These are phyloP conservation scores for Struthidea cinerea DNA, from an alignment of 2,113 vertebrate genomes.

Conservation along the genomic window DNA sequence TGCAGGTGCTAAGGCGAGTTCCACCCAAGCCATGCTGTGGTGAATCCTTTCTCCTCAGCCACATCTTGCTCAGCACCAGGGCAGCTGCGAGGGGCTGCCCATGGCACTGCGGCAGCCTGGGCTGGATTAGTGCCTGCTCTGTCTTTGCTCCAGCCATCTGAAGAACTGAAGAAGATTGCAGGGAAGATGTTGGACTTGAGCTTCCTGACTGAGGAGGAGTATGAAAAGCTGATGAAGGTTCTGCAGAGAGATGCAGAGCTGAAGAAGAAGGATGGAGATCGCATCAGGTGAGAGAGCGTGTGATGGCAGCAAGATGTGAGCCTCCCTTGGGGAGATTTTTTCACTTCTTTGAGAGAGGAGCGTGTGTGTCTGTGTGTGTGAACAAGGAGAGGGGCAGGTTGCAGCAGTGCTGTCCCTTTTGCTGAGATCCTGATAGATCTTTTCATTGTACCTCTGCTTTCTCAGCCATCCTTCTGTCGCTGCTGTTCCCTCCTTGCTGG, in stretches of 20 bases:
- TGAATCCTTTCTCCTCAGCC: background rate
- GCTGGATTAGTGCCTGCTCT: background rate
- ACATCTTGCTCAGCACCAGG: background rate
- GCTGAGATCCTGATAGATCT: background rate
- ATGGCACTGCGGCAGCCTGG: background rate
- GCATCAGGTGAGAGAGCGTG: conserved; percentile 62
- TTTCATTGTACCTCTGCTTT: background rate
- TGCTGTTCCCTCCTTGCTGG: background rate
- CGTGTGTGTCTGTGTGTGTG: too few species aligned
- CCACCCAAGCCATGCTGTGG: background rate
- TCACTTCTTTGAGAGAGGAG: background rate
- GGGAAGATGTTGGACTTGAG: conserved; percentile 70
- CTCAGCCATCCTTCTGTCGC: background rate
- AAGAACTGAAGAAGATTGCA: background rate
- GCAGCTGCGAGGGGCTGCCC: background rate
- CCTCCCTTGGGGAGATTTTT: background rate
- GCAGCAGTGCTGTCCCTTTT: background rate
- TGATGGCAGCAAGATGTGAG: background rate
- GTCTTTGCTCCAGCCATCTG: background rate
- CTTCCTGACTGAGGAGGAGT: conserved; percentile 71
- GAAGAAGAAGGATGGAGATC: conserved; percentile 71
- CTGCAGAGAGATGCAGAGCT: conserved; percentile 73
- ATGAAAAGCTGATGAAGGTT: conserved; percentile 68
- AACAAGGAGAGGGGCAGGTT: background rate
- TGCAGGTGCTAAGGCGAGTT: background rate